phyloP scores from a whole-genome alignment of 2,113 vertebrate species.

The Gallinago paraguaiae region DNA sequence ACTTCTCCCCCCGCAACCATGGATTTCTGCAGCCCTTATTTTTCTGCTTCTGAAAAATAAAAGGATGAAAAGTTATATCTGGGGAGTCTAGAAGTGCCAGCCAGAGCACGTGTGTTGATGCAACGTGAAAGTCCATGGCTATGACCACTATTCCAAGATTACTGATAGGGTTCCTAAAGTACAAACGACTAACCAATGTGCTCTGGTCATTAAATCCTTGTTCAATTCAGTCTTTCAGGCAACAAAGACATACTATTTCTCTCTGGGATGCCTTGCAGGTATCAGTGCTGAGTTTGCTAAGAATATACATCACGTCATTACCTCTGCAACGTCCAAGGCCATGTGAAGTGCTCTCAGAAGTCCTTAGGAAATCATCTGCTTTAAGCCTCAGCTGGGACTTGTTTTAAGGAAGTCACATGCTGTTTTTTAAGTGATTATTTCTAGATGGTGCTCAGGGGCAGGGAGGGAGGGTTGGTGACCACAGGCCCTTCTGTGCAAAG shows the following conservation, averaged over 20 bases:
- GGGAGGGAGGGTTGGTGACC: background rate
- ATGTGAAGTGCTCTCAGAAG: background rate
- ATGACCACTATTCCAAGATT: background rate
- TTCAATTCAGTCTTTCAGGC: background rate
- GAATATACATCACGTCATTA: background rate
- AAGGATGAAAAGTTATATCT: background rate
- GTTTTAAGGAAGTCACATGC: background rate
- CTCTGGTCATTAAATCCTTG: background rate
- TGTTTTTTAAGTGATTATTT: conserved; percentile 11
- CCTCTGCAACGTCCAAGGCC: background rate
- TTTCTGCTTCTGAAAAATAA: background rate
- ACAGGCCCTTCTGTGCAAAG: background rate
- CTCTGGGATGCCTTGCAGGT: background rate
- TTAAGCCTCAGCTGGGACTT: background rate
- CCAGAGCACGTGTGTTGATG: background rate
- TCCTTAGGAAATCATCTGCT: background rate
- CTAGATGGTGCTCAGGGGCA: background rate
- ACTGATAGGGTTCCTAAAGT: background rate
- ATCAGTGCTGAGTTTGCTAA: background rate
- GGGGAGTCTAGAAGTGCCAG: background rate
- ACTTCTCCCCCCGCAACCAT: background rate
- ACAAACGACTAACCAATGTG: background rate
- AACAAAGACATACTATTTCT: background rate
- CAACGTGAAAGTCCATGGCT: background rate
- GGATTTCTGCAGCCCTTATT: background rate